phyloP scores from a whole-genome alignment of 2,113 vertebrate species.

The Sigmodon hispidus region DNA sequence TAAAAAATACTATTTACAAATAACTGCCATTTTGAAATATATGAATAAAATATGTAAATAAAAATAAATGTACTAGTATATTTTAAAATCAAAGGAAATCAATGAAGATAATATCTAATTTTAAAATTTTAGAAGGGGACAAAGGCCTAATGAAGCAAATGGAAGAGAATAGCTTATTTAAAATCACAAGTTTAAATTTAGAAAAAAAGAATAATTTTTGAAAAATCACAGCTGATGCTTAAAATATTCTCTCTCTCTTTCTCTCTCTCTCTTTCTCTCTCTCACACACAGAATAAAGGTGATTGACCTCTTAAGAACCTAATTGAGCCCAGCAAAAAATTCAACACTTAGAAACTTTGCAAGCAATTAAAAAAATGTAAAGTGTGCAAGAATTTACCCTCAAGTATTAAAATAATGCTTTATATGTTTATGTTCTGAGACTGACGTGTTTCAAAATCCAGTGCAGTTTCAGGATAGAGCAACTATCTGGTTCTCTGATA shows the following conservation, averaged over 20 bases:
- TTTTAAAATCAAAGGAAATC: background rate
- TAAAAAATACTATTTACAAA: background rate
- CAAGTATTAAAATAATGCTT: background rate
- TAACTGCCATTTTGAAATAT: background rate
- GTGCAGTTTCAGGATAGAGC: background rate
- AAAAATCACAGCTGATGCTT: background rate
- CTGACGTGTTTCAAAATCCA: background rate
- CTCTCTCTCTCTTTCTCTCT: too few species aligned
- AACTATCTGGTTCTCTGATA: background rate
- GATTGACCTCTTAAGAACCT: background rate
- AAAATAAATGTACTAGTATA: too few species aligned
- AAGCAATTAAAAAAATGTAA: background rate
- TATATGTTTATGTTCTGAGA: background rate
- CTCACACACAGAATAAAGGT: background rate
- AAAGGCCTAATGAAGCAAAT: background rate
- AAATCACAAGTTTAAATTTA: background rate
- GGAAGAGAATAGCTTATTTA: background rate
- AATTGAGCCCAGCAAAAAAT: background rate
- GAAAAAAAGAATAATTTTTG: background rate
- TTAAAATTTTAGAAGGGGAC: background rate
- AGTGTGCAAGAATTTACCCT: background rate
- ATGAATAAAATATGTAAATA: too few species aligned
- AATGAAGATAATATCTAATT: background rate
- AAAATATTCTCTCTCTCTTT: too few species aligned
- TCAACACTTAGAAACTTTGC: slow-evolving; percentile 10